Evolutionary conservation across 1,140 invertebrate species (phyloP), one percentile per base, ranked within the genome.

Genomic region (Sycobia sp.): DNA sequence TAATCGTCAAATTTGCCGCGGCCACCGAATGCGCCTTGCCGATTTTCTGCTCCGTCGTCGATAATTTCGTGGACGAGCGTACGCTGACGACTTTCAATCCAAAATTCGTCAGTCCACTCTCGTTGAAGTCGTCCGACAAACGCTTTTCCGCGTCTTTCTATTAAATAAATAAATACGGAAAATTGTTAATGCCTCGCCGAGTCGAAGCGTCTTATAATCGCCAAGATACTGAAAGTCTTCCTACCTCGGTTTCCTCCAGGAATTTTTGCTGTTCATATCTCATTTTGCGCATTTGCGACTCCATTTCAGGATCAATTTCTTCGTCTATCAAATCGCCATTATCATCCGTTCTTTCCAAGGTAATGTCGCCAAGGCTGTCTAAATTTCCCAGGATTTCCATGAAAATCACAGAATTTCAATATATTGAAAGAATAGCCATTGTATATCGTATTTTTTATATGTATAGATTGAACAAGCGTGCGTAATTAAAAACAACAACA

Each of bases 201-300:
- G n/a, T n/a, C n/a, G n/a, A n/a, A n/a, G n/a, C n/a, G n/a, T n/a
- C n/a, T n/a, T n/a, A n/a, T n/a, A n/a, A n/a, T n/a, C n/a, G n/a
- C n/a, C n/a, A n/a, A n/a, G n/a, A n/a, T n/a, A n/a, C n/a, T n/a
- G n/a, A n/a, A n/a, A n/a, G n/a, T n/a, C n/a, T n/a, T n/a, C n/a
- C n/a, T 60, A 79, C 76, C 68, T 70, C 79, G 77, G 83, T 71
- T 77, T 87, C 79, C 64, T 85, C 80, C 7, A 90, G 72, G 72
- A 88, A 90, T 65, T 86, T 84, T 77, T 90, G 86, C 58, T 88
- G 81, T 69, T 90, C 87, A 36, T 86, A 83, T 66, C 87, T 78
- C 61, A 84, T 82, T 73, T 88, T 89, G 68, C 89, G 84, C 84
- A 88, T 88, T 58, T 88, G 84, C 56, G 86, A 81, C 71, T 91